These are phyloP conservation scores for Stictocephala bisonia DNA, from an alignment of 2,888 invertebrate genomes.

Conservation along the genomic window DNA sequence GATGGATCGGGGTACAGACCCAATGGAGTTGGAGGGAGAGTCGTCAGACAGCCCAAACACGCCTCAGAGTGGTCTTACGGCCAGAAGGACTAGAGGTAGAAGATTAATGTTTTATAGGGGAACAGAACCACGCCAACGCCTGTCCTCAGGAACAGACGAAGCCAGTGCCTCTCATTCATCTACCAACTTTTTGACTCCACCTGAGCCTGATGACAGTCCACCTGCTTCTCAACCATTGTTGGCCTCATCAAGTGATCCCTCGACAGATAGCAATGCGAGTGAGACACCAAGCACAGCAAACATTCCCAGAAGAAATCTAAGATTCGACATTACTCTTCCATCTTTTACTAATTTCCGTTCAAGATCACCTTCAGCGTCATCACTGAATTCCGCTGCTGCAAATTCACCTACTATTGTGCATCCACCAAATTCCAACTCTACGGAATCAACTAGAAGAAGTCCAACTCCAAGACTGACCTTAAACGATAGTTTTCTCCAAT, in stretches of 20 bases:
- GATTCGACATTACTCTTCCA: background rate
- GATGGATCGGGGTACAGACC: slow-evolving; percentile 78
- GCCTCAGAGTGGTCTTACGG: background rate
- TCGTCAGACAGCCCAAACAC: slow-evolving; percentile 55
- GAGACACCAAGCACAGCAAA: background rate
- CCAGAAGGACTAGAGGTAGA: too few species aligned
- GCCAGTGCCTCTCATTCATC: slow-evolving; percentile 55
- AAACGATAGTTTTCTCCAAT: too few species aligned
- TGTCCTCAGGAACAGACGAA: slow-evolving; percentile 52
- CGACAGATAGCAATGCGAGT: slow-evolving; percentile 4
- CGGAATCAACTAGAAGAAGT: background rate
- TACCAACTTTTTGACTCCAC: slow-evolving; percentile 47
- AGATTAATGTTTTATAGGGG: too few species aligned
- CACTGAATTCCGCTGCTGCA: background rate
- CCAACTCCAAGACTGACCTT: too few species aligned
- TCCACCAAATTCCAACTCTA: too few species aligned
- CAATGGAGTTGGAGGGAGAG: slow-evolving; percentile 71
- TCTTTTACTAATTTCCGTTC: background rate
- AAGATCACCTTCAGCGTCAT: background rate
- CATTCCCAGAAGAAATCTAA: background rate
- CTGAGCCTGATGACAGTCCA: background rate
- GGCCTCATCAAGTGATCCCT: background rate
- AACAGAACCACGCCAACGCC: background rate
- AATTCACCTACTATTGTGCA: background rate
- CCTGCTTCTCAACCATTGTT: slow-evolving; percentile 13